Evolutionary conservation across 2,113 vertebrate genomes (phyloP).

Genomic region (Brachyhypopomus occidentalis): DNA sequence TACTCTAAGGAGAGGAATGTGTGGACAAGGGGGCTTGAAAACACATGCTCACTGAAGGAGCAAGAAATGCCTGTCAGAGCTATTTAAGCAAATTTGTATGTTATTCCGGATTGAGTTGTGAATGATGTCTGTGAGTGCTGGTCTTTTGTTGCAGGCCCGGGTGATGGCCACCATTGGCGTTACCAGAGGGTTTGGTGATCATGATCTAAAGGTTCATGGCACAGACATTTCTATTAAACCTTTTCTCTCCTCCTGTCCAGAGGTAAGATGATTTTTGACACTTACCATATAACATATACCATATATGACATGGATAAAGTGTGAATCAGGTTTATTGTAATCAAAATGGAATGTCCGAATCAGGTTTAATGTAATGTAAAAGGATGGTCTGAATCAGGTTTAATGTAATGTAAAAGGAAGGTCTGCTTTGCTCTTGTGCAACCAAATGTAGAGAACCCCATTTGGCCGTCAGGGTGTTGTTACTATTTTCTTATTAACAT

Average conservation of each 20-base stretch:
- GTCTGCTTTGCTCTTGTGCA: not conserved
- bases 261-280: slow-evolving; percentile 75
- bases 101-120: not conserved
- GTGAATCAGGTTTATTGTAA: no score
- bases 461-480: not conserved
- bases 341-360: no score
- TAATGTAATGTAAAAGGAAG: no score
- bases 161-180: slow-evolving; percentile 98
- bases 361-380: no score
- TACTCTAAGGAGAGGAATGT: not conserved
- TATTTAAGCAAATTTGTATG: not conserved
- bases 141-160: slow-evolving; percentile 78
- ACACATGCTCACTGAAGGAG: not conserved
- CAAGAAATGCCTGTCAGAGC: not conserved
- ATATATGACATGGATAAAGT: no score
- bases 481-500: not conserved
- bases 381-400: no score
- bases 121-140: not conserved
- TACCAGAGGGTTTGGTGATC: slow-evolving; percentile 95
- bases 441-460: not conserved
- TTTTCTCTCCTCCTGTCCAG: slow-evolving; percentile 92
- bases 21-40: not conserved
- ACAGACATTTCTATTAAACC: slow-evolving; percentile 98
- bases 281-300: no score
- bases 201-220: slow-evolving; percentile 95